Percentiles rank a stretch among this genome's conserved stretches.
These are phyloP conservation scores for Acanthurus lineatus DNA, from an alignment of 2,797 vertebrate genomes.

Conservation along the genomic window DNA sequence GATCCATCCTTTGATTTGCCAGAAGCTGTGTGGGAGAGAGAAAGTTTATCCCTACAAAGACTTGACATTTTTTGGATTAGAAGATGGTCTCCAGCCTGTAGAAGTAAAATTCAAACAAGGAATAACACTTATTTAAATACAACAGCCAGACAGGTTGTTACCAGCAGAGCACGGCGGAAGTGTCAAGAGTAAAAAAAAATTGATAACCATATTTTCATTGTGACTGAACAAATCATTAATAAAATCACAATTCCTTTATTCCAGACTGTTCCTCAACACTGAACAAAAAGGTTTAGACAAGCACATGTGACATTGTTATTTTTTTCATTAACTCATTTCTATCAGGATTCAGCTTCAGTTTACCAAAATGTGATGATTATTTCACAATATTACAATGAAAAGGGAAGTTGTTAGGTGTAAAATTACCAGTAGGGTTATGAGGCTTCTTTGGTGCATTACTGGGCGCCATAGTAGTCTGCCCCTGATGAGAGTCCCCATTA, in stretches of 20 bases:
- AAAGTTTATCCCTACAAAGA: slow-evolving; percentile 49
- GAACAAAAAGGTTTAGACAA: too few species aligned
- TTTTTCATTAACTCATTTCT: neutral
- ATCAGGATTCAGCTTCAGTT: neutral
- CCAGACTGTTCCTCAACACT: too few species aligned
- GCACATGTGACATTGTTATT: neutral
- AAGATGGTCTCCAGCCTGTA: slow-evolving; percentile 24
- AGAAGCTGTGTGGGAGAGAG: slow-evolving; percentile 68
- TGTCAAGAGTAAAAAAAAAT: too few species aligned
- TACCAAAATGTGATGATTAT: neutral
- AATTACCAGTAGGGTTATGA: slow-evolving; percentile 81
- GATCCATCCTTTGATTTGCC: slow-evolving; percentile 62
- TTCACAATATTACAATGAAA: slow-evolving; percentile 1
- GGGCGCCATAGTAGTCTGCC: slow-evolving; percentile 68
- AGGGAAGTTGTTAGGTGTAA: slow-evolving; percentile 21
- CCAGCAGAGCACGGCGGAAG: too few species aligned
- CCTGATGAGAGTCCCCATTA: slow-evolving; percentile 43
- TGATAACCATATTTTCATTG: neutral
- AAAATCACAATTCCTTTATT: too few species aligned
- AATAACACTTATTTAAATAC: too few species aligned
- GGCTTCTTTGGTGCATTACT: slow-evolving; percentile 69
- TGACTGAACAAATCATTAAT: neutral
- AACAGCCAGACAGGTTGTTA: neutral
- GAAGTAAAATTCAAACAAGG: neutral
- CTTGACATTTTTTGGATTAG: neutral